These are phyloP conservation scores for Scomber scombrus DNA, from an alignment of 2,113 vertebrate genomes.

Conservation along the genomic window DNA sequence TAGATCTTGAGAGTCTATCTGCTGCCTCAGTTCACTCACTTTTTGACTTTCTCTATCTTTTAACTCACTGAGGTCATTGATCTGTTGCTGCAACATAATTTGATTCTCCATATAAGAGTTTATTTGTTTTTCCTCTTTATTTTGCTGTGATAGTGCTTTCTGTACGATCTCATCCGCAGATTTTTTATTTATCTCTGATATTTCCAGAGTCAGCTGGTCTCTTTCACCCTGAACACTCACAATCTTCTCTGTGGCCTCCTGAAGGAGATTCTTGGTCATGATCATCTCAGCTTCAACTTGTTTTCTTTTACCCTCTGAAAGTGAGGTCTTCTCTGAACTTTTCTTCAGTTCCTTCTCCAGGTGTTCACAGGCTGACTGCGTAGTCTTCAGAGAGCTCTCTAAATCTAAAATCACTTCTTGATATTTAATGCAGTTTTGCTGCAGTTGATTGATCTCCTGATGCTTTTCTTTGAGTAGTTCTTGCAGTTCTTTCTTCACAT, in stretches of 20 bases:
- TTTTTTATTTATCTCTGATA: slow-evolving; percentile 71
- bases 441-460: slow-evolving; percentile 89
- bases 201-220: slow-evolving; percentile 75
- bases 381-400: slow-evolving; percentile 85
- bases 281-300: slow-evolving; percentile 76
- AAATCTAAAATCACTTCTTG: slow-evolving; percentile 90
- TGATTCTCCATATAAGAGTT: slow-evolving; percentile 75
- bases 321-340: slow-evolving; percentile 64
- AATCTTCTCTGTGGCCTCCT: slow-evolving; percentile 75
- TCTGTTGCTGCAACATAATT: slow-evolving; percentile 76
- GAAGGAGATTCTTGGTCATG: slow-evolving; percentile 68
- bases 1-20: slow-evolving; percentile 75
- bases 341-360: slow-evolving; percentile 80
- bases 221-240: slow-evolving; percentile 77
- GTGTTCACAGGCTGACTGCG: slow-evolving; percentile 75
- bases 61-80: slow-evolving; percentile 69
- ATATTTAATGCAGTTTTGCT: slow-evolving; percentile 89
- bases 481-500: slow-evolving; percentile 87
- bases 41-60: slow-evolving; percentile 71
- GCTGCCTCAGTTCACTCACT: slow-evolving; percentile 72
- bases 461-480: slow-evolving; percentile 92
- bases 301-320: slow-evolving; percentile 68
- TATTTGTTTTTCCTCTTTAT: slow-evolving; percentile 72
- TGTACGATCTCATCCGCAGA: slow-evolving; percentile 66
- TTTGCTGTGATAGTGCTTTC: slow-evolving; percentile 59